phyloP scores from a whole-genome alignment of 2,888 invertebrate genomes.

The Acronicta alni region DNA sequence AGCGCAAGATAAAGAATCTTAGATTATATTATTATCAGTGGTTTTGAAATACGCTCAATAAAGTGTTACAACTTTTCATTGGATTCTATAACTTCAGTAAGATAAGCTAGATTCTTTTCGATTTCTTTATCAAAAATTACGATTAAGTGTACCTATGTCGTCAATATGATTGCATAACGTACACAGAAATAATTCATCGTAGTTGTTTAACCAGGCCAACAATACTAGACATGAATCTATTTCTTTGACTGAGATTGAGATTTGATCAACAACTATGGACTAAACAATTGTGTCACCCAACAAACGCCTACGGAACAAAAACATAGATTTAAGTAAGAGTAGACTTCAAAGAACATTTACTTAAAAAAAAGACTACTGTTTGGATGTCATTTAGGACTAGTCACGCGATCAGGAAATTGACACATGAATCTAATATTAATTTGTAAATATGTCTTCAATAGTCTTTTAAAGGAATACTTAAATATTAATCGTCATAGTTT shows the following conservation, averaged over 20 bases:
- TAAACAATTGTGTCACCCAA: too few relatives aligned
- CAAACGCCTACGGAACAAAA: too few relatives aligned
- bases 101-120: slow-evolving; percentile 30
- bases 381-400: too few relatives aligned
- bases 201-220: slow-evolving; percentile 6
- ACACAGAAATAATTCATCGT: background rate
- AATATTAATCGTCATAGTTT: too few relatives aligned
- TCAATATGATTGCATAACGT: slow-evolving; percentile 1
- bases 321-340: too few relatives aligned
- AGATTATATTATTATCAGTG: background rate
- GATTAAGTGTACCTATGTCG: slow-evolving; percentile 13
- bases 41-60: slow-evolving; percentile 16
- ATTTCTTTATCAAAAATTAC: slow-evolving; percentile 28
- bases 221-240: background rate
- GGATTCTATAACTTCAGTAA: slow-evolving; percentile 6
- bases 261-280: too few relatives aligned
- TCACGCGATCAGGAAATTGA: too few relatives aligned
- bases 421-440: too few relatives aligned
- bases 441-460: too few relatives aligned
- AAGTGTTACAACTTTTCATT: background rate
- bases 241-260: too few relatives aligned
- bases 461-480: too few relatives aligned
- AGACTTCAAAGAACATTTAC: too few relatives aligned
- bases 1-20: background rate
- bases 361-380: background rate